Evolutionary conservation across 2,888 invertebrate species (phyloP), one percentile per base, ranked within the genome.

Genomic region (Macroteleia sp.): DNA sequence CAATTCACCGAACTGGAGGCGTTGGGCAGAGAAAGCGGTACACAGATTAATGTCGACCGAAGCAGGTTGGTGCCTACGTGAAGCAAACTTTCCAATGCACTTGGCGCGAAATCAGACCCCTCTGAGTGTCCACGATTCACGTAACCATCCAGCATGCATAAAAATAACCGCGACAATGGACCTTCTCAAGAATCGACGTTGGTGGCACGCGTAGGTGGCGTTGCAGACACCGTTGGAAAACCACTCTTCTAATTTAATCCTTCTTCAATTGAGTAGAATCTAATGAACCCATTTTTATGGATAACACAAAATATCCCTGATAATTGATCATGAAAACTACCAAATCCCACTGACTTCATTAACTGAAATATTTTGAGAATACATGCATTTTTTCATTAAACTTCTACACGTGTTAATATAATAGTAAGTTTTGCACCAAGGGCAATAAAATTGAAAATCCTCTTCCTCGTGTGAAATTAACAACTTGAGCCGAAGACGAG

Each of bases 11-110:
- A 46, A 67, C 73, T 71, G 73, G 74, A 84, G 85, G 80, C 83
- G 85, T 83, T 80, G 62, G 79, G 62, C 79, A 52, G 85, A 85
- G 87, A 86, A 86, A 86, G 86, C 84, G 84, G 82, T 85, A 85
- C 81, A 83, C 82, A 85, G 82, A 86, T 86, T 85, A 83, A 83
- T 85, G 85, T 81, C 82, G 78, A 75, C 20, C 57, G 81, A 70
- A 70, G 74, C 79, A 74, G 69, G 69, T 61, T 61, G 59, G 39
- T 39, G 56, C 64, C 57, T 70, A 64, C 64, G 64, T 57, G 34
- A 52, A 42, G 44, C 50, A 19, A 50, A 69, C 77, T 77, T 77
- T 69, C 77, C 77, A 73, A 73, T 73, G 73, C 77, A 77, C 77
- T 73, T 73, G 77, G 62, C 69, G 56, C 64, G 50, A 57, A 69